These are phyloP conservation scores for Mionectes macconnelli DNA, from an alignment of 2,113 vertebrate species.

Conservation along the genomic window DNA sequence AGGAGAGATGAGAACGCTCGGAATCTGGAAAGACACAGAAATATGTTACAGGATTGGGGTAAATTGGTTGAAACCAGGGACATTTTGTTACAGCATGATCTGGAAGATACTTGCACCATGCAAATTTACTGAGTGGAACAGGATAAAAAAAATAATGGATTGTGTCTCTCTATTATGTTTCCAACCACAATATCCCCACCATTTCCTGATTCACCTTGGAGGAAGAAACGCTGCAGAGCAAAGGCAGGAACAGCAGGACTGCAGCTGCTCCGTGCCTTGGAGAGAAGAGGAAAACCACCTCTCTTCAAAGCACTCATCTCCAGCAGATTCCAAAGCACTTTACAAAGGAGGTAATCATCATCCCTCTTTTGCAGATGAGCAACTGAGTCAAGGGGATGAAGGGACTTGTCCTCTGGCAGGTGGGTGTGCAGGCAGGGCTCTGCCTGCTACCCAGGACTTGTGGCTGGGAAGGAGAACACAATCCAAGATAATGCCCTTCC, in stretches of 20 bases:
- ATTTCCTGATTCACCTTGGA: background rate
- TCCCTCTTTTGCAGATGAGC: background rate
- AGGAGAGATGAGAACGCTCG: constrained; percentile 95
- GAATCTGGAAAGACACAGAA: constrained; percentile 82
- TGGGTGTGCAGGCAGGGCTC: background rate
- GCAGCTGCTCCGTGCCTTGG: background rate
- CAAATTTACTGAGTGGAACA: background rate
- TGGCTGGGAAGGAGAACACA: background rate
- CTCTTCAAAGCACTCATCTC: background rate
- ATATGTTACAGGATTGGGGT: background rate
- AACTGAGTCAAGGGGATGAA: background rate
- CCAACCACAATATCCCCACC: background rate
- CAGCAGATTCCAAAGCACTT: constrained; percentile 1
- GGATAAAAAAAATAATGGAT: background rate
- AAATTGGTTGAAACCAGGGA: background rate
- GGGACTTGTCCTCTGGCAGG: background rate
- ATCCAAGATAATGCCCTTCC: fast-evolving
- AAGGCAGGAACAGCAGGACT: background rate
- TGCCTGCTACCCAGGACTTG: background rate
- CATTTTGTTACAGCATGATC: background rate
- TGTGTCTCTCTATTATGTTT: background rate
- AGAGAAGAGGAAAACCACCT: background rate
- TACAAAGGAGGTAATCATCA: background rate
- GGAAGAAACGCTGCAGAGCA: background rate
- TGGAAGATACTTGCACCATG: background rate